Percentiles rank a stretch among this genome's conserved stretches.
Conservation (phyloP, 2,113 vertebrate genomes). For the Myotis brandtii region DNA sequence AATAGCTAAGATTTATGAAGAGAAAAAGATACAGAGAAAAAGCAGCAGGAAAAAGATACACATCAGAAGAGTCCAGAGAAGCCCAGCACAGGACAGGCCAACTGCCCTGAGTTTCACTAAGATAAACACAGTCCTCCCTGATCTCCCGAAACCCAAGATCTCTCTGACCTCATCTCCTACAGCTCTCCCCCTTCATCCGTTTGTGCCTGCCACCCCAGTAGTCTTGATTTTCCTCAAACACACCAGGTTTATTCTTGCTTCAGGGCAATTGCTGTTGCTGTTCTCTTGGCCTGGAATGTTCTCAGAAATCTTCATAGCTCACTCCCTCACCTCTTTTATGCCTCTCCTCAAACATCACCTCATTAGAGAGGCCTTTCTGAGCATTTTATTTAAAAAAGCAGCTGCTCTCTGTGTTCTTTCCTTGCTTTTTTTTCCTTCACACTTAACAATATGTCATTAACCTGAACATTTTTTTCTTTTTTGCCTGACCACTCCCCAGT, state of each 20-base stretch:
- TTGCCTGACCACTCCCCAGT: background rate
- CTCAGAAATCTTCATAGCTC: background rate
- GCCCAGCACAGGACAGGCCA: background rate
- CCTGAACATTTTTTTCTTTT: background rate
- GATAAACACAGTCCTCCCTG: background rate
- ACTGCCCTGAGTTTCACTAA: background rate
- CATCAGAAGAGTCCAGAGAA: background rate
- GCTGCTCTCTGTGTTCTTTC: background rate
- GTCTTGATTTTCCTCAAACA: background rate
- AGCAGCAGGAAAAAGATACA: background rate
- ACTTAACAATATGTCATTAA: background rate
- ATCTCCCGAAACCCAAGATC: background rate
- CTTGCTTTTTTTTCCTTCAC: background rate
- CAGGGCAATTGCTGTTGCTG: background rate
- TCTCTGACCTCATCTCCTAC: background rate
- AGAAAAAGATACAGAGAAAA: background rate
- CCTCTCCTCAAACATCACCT: background rate
- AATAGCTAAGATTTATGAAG: background rate
- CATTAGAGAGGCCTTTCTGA: background rate
- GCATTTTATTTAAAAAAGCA: background rate
- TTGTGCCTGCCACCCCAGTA: background rate
- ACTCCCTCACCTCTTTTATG: background rate
- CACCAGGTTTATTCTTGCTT: background rate
- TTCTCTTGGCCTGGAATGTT: slow-evolving; percentile 9
- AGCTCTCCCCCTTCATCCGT: background rate